Conservation (phyloP, 2,113 vertebrate species). For the Toxostoma redivivum region DNA sequence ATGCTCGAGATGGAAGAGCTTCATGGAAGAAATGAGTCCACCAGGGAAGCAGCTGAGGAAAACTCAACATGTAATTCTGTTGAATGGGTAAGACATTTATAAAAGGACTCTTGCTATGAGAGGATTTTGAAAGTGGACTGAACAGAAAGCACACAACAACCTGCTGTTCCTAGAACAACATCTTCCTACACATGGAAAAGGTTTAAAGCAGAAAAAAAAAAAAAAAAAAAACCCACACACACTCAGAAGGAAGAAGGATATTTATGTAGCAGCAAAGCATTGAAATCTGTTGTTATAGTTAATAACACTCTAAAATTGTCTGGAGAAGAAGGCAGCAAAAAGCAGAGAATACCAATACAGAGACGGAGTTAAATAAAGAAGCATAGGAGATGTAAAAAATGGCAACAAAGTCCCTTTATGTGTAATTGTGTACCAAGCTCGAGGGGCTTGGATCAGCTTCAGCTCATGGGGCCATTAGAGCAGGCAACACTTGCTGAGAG, state of each 20-base stretch:
- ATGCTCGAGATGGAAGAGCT: background rate
- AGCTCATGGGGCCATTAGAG: background rate
- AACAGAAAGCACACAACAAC: background rate
- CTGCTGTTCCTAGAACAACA: background rate
- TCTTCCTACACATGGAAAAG: background rate
- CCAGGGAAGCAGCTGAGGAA: background rate
- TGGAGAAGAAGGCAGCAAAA: background rate
- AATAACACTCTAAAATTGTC: background rate
- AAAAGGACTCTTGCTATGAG: background rate
- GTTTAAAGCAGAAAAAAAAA: background rate
- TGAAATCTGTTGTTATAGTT: background rate
- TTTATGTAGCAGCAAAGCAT: background rate
- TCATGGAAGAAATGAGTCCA: background rate
- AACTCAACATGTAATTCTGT: background rate
- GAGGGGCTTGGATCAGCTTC: background rate
- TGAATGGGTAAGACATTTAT: slow-evolving; percentile 44
- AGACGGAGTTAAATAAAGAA: background rate
- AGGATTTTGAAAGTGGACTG: background rate
- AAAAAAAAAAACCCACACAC: background rate
- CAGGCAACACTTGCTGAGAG: background rate
- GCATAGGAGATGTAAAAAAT: background rate
- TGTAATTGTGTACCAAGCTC: background rate
- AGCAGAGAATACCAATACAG: background rate
- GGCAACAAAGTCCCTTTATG: background rate
- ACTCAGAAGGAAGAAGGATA: background rate